phyloP scores from a whole-genome alignment of 2,113 vertebrate genomes.

The Hypocryptadius cinnamomeus region DNA sequence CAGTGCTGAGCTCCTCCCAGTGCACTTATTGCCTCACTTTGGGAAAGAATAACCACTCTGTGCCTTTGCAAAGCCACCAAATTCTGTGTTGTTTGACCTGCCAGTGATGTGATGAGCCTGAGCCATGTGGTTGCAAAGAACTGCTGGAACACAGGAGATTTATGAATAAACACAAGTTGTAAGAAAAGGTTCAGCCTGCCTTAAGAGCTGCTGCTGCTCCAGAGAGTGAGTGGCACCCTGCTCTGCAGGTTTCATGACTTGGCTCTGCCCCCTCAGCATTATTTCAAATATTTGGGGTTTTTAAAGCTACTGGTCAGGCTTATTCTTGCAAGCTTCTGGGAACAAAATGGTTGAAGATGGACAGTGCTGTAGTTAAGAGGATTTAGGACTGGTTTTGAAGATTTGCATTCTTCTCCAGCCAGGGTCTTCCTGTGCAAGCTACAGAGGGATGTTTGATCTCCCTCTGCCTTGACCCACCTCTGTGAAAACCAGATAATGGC shows the following conservation, averaged over 20 bases:
- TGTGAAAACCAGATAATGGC: background rate
- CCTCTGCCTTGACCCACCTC: background rate
- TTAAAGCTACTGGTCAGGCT: background rate
- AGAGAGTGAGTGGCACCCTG: accelerated
- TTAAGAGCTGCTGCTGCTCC: background rate
- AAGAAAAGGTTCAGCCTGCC: background rate
- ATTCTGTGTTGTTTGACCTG: background rate
- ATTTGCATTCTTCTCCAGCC: background rate
- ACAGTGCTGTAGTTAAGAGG: background rate
- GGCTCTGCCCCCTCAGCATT: background rate
- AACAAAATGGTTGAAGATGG: background rate
- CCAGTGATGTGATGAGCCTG: background rate
- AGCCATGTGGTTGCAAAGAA: background rate
- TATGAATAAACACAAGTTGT: background rate
- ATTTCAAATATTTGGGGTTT: background rate
- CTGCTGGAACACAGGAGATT: background rate
- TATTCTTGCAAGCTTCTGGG: background rate
- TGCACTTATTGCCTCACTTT: background rate
- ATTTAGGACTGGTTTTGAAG: background rate
- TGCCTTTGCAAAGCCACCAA: background rate
- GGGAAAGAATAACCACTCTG: background rate
- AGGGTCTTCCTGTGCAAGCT: background rate
- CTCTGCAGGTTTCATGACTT: background rate
- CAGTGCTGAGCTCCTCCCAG: background rate
- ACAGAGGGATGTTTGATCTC: background rate